These are phyloP conservation scores for Aphelinus atriplicis DNA, from an alignment of 1,140 invertebrate species.

Conservation along the genomic window DNA sequence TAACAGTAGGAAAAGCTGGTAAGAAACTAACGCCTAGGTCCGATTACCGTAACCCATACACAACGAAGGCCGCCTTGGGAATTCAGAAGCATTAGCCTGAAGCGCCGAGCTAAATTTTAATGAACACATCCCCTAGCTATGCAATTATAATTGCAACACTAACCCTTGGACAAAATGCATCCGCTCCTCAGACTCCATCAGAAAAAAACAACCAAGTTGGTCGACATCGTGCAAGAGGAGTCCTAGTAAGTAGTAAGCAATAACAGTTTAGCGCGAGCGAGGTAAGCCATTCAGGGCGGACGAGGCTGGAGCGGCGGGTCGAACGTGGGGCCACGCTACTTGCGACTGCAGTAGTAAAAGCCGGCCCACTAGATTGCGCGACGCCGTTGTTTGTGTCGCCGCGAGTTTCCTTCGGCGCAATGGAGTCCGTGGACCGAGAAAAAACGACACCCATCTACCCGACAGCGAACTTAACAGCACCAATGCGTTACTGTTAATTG, in stretches of 20 bases:
- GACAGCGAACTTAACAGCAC: constrained; percentile 2
- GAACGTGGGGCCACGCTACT: constrained; percentile 22
- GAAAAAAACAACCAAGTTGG: not conserved
- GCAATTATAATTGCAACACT: not conserved
- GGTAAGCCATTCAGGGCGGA: not conserved
- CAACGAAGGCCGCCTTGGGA: too few relatives aligned
- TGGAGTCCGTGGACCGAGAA: too few relatives aligned
- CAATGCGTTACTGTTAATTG: constrained; percentile 27
- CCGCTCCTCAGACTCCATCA: not conserved
- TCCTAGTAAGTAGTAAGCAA: constrained; percentile 24
- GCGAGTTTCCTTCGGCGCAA: too few relatives aligned
- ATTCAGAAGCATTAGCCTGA: too few relatives aligned
- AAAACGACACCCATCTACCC: too few relatives aligned
- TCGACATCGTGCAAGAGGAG: constrained; percentile 1
- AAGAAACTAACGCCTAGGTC: too few relatives aligned
- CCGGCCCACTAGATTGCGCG: constrained; percentile 8
- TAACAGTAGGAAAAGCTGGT: too few relatives aligned
- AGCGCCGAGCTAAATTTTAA: too few relatives aligned
- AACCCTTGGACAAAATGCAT: not conserved
- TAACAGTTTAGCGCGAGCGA: constrained; percentile 19
- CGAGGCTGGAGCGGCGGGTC: not conserved
- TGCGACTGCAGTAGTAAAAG: constrained; percentile 15
- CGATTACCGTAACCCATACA: too few relatives aligned
- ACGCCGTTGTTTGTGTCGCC: not conserved
- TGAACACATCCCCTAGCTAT: too few relatives aligned